A percentile compares a stretch with the other conserved stretches of the same genome.
phyloP scores from a whole-genome alignment of 2,113 vertebrate genomes.

The Rhinoptilus africanus region DNA sequence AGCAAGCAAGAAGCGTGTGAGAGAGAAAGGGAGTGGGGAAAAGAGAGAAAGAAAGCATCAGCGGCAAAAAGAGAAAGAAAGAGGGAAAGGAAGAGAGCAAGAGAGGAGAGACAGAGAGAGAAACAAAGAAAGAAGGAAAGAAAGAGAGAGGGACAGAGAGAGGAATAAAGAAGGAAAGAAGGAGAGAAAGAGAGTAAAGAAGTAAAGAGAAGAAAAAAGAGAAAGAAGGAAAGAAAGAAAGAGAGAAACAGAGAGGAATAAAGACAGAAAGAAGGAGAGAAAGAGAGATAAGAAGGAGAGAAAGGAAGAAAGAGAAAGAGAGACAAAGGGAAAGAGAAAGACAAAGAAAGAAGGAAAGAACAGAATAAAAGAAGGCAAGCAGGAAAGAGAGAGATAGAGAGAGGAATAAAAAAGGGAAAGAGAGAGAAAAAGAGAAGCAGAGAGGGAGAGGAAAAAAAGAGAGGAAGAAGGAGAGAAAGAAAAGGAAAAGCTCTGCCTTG shows the following conservation, averaged over 20 bases:
- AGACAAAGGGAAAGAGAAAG: fast-evolving
- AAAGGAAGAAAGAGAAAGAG: fast-evolving
- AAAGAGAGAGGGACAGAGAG: fast-evolving
- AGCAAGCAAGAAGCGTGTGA: not conserved
- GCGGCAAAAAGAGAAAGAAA: no score
- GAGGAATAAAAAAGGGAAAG: fast-evolving
- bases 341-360: no score
- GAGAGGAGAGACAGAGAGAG: no score
- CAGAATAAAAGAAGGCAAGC: no score
- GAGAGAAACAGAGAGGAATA: fast-evolving
- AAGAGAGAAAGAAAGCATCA: not conserved
- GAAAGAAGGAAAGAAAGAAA: no score
- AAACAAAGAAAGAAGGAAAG: no score
- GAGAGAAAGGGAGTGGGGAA: not conserved
- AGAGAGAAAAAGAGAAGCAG: no score
- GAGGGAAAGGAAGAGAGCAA: not conserved
- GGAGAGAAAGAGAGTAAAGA: fast-evolving
- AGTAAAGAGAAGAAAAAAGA: fast-evolving
- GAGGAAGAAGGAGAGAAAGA: no score
- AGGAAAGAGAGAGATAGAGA: no score
- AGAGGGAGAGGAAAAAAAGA: fast-evolving
- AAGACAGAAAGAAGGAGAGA: fast-evolving
- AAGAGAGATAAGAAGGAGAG: fast-evolving
- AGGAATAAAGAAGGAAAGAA: fast-evolving
- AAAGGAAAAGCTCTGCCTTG: not conserved